These are phyloP conservation scores for cat (Felis catus) DNA, from an alignment of 2,113 vertebrate genomes.

Conservation along the genomic window DNA sequence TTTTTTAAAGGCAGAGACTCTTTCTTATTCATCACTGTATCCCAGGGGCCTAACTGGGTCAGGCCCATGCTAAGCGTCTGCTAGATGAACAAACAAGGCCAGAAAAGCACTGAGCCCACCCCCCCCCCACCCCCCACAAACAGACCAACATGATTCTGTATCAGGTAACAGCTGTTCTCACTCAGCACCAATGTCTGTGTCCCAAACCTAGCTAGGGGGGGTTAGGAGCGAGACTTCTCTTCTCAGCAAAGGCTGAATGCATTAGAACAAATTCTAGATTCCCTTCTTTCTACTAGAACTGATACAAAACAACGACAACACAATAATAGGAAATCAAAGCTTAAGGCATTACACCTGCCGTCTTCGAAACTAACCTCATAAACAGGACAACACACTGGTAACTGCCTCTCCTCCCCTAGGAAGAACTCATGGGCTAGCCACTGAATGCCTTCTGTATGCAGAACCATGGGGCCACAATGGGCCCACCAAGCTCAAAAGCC, in stretches of 20 bases:
- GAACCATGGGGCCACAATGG: background rate
- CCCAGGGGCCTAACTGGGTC: background rate
- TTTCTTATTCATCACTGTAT: background rate
- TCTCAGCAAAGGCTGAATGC: background rate
- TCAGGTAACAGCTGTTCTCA: background rate
- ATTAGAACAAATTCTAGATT: background rate
- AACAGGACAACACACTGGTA: too few species aligned
- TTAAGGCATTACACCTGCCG: background rate
- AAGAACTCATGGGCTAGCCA: background rate
- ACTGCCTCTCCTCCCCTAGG: background rate
- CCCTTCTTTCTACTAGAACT: background rate
- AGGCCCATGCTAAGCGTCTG: background rate
- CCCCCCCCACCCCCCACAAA: background rate
- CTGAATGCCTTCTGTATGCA: background rate
- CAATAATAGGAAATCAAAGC: background rate
- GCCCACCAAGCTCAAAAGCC: background rate
- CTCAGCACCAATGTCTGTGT: background rate
- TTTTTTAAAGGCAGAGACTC: background rate
- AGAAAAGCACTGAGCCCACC: fast-evolving
- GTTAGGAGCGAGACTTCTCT: background rate
- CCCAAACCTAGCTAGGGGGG: background rate
- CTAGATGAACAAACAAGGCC: background rate
- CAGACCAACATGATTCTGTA: fast-evolving
- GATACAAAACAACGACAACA: background rate
- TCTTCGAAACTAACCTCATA: background rate